A percentile compares a stretch with the other conserved stretches of the same genome.
Evolutionary conservation across 1,140 invertebrate species (phyloP).

Genomic region (Bacillus rossius): DNA sequence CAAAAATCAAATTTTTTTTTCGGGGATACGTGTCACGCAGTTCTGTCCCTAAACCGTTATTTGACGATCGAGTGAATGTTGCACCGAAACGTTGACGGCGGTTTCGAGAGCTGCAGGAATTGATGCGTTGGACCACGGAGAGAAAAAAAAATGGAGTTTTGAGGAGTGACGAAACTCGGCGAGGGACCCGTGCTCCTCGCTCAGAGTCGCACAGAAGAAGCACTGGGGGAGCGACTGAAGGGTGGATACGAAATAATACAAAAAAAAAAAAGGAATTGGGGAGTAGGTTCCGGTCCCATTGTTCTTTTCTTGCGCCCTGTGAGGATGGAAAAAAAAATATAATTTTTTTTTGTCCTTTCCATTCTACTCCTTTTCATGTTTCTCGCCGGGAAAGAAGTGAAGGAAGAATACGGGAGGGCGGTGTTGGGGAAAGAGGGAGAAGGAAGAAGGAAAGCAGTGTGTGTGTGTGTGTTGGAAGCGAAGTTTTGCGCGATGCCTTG

Average conservation of each 20-base stretch:
- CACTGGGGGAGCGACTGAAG: slow-evolving; percentile 21
- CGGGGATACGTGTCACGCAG: no score
- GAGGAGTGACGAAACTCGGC: neutral
- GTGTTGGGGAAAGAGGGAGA: slow-evolving; percentile 11
- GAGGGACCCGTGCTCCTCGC: slow-evolving; percentile 10
- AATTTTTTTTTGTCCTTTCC: slow-evolving; percentile 30
- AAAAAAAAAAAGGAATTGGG: no score
- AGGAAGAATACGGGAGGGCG: slow-evolving; percentile 38
- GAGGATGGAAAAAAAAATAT: no score
- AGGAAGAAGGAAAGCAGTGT: slow-evolving; percentile 13
- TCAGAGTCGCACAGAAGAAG: slow-evolving; percentile 16
- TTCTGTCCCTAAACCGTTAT: no score
- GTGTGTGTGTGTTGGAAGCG: slow-evolving; percentile 33
- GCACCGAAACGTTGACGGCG: no score
- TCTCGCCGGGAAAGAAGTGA: slow-evolving; percentile 26
- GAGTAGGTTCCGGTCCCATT: no score
- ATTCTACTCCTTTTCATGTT: slow-evolving; percentile 27
- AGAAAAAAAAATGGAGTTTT: no score
- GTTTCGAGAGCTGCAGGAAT: no score
- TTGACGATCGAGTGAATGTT: no score
- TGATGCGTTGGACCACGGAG: no score
- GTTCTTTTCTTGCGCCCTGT: no score
- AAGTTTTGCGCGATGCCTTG: slow-evolving; percentile 42
- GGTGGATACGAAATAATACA: slow-evolving; percentile 38
- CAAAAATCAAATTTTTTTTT: no score